Evolutionary conservation across 2,797 vertebrate species (phyloP).

Genomic region (Characodon lateralis): DNA sequence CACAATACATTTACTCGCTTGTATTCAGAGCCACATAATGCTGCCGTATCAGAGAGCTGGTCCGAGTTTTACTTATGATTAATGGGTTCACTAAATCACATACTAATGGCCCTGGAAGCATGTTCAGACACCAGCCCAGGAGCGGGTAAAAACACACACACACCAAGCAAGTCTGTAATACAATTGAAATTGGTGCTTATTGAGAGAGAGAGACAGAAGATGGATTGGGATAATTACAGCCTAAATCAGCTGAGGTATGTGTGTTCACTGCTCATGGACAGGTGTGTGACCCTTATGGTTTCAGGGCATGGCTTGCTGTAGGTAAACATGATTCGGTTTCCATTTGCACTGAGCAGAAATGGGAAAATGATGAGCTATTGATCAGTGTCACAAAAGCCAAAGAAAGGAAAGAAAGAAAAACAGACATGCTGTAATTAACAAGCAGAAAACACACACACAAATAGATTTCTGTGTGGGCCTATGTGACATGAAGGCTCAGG

Average conservation of each 20-base stretch:
- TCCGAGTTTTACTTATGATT: constrained; percentile 54
- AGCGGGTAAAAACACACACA: constrained; percentile 41
- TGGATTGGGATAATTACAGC: constrained; percentile 61
- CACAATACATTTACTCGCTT: neutral
- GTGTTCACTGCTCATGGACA: neutral
- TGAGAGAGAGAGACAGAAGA: constrained; percentile 30
- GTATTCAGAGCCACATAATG: constrained; percentile 5
- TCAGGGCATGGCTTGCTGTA: constrained; percentile 9
- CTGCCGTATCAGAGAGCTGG: constrained; percentile 2
- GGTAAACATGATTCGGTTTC: constrained; percentile 9
- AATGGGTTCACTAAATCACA: constrained; percentile 43
- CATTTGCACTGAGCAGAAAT: constrained; percentile 20
- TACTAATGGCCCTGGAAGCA: constrained; percentile 53
- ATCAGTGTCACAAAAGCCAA: constrained; percentile 18
- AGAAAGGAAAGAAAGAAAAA: constrained; percentile 26
- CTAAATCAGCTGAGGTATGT: constrained; percentile 26
- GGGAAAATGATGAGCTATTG: constrained; percentile 37
- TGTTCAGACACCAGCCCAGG: constrained; percentile 39
- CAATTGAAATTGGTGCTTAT: constrained; percentile 66
- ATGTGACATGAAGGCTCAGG: constrained; percentile 28
- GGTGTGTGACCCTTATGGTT: constrained; percentile 13
- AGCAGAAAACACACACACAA: constrained; percentile 5
- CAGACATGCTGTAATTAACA: constrained; percentile 12
- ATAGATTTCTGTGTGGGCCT: constrained; percentile 4
- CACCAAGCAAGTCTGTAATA: constrained; percentile 45